Evolutionary conservation across 2,888 invertebrate species (phyloP), one percentile per base, ranked within the genome.

Genomic region (Lymantria monacha): DNA sequence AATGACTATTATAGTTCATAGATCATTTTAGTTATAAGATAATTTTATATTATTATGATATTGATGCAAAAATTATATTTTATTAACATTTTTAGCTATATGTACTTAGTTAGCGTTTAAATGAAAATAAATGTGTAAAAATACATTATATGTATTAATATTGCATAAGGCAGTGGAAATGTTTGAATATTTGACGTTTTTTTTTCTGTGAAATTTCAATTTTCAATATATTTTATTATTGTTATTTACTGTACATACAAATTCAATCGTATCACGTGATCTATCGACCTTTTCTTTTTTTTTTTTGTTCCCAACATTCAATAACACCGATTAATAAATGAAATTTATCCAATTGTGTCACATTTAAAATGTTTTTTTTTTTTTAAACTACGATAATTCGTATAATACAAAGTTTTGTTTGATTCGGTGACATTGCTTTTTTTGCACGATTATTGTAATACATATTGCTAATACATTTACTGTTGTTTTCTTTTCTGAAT

Each of bases 271-370:
- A 43, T 46, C 42, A 54, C 50, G 51, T 48, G 33, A 45, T 46
- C 49, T 30, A 33, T 30, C 50, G 53, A 56, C 49, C 59, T 54
- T 22, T 22, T 48, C 59, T 54, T 22, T 22, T 48, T 54, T 30
- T 49, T 33, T 41, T 51, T 78, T 76, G 79, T 61, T 77, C 77
- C 74, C 77, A 60, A 61, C 65, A 50, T 72, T 69, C 51, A 69
- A 63, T 66, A 69, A 66, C 58, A 60, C 49, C 51, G 43, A 62
- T 46, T 58, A 50, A 54, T 48, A 63, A 70, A 60, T 49, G 57
- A 69, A 70, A 70, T 55, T n/a, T n/a, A 66, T 60, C 53, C 53
- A 57, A 72, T 65, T 55, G 54, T 59, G 59, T 52, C 59, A 69
- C 47, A 55, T 37, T 33, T 42, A 42, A 22, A n/a, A 42, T 42